Evolutionary conservation across 1,140 invertebrate genomes (phyloP).

Genomic region (Calliopsis andreniformis): DNA sequence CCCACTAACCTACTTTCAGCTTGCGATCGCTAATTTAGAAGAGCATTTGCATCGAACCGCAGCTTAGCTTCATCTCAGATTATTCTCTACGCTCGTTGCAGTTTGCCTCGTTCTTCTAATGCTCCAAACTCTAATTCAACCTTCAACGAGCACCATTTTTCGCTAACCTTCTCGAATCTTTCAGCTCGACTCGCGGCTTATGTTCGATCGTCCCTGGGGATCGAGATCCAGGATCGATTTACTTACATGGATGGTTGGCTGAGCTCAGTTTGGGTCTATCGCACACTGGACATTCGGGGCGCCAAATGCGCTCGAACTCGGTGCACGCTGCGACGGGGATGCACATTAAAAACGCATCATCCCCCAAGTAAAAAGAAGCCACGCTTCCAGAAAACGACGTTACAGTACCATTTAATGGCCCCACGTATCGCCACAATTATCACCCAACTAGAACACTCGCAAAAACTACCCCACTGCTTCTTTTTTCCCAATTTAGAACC

Average conservation of each 20-base stretch:
- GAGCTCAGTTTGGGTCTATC: constrained; percentile 80
- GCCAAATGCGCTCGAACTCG: constrained; percentile 27
- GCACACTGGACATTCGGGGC: constrained; percentile 77
- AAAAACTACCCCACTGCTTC: no score
- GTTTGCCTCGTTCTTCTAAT: no score
- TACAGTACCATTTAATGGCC: neutral
- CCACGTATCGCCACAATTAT: no score
- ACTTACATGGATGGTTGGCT: constrained; percentile 76
- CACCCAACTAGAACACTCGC: no score
- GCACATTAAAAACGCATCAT: constrained; percentile 32
- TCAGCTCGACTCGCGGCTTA: neutral
- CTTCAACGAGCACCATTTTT: no score
- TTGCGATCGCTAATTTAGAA: constrained; percentile 27
- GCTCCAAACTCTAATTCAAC: no score
- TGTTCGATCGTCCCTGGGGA: constrained; percentile 8
- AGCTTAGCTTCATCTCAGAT: neutral
- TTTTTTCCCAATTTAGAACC: no score
- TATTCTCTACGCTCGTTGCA: no score
- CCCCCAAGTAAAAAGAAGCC: neutral
- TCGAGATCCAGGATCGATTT: constrained; percentile 56
- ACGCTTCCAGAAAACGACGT: neutral
- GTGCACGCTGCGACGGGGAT: constrained; percentile 7
- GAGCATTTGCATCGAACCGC: constrained; percentile 2
- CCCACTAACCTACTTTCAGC: constrained; percentile 39
- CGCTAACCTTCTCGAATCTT: no score